Evolutionary conservation across 2,888 invertebrate species (phyloP).

Genomic region (Hybos culiciformis): DNA sequence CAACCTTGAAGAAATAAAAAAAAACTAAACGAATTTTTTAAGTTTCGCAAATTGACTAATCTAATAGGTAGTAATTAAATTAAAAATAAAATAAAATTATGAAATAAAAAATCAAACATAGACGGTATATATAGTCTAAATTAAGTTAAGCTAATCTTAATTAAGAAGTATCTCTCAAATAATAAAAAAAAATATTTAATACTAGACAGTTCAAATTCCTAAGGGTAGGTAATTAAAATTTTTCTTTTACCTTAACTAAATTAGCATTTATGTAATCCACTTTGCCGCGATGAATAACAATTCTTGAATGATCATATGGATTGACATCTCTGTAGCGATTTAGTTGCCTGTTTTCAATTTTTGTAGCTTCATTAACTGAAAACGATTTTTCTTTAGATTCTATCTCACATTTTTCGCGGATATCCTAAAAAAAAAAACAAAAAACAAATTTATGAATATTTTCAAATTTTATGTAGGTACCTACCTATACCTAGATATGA

Average conservation of each 20-base stretch:
- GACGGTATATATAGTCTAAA: too few species aligned
- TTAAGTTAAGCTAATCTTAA: too few species aligned
- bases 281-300: constrained; percentile 56
- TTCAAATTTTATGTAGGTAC: too few species aligned
- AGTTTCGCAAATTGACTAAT: too few species aligned
- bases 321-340: constrained; percentile 93
- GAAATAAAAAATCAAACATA: not conserved
- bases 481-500: too few species aligned
- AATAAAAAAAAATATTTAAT: constrained; percentile 7
- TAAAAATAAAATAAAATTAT: too few species aligned
- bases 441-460: too few species aligned
- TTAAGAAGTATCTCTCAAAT: too few species aligned
- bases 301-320: constrained; percentile 88
- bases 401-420: constrained; percentile 53
- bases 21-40: too few species aligned
- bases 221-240: not conserved
- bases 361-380: constrained; percentile 29
- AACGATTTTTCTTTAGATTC: constrained; percentile 45
- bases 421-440: constrained; percentile 54
- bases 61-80: too few species aligned
- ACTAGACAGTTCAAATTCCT: constrained; percentile 4
- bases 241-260: constrained; percentile 54
- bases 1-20: too few species aligned
- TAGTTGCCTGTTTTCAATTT: constrained; percentile 41
- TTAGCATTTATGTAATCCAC: constrained; percentile 93